Percentiles rank a stretch among this genome's conserved stretches.
phyloP scores from a whole-genome alignment of 2,888 invertebrate genomes.

The Pyrochroa serraticornis region DNA sequence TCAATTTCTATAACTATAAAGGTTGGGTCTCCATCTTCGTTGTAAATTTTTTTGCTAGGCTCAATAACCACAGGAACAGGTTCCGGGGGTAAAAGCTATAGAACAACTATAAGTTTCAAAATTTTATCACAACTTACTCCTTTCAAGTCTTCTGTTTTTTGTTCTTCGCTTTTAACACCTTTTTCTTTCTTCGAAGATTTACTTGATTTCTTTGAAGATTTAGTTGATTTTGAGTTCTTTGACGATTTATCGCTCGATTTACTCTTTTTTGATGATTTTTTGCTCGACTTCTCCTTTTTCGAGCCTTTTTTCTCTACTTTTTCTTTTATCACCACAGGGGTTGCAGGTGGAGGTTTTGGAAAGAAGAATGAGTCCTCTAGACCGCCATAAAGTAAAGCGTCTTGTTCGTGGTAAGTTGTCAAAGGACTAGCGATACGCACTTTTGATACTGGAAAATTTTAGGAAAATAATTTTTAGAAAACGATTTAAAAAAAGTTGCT shows the following conservation, averaged over 20 bases:
- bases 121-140: conserved; percentile 4
- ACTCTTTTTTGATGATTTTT: conserved; percentile 25
- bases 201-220: too few species aligned
- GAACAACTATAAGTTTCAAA: conserved; percentile 1
- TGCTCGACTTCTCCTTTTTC: conserved; percentile 2
- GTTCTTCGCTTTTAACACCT: conserved; percentile 12
- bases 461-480: too few species aligned
- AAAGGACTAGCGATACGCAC: conserved; percentile 48
- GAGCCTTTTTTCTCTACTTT: conserved; percentile 13
- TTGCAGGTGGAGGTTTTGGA: conserved; percentile 37
- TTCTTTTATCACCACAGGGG: conserved; percentile 7
- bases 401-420: conserved; percentile 46
- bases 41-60: conserved; percentile 47
- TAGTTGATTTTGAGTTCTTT: conserved; percentile 27
- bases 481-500: too few species aligned
- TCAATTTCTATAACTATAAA: conserved; percentile 55
- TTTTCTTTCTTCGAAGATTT: conserved; percentile 25
- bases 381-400: conserved; percentile 47
- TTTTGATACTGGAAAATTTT: conserved; percentile 48
- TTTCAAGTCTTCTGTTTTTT: conserved; percentile 13
- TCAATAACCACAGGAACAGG: conserved; percentile 43
- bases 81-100: conserved; percentile 20
- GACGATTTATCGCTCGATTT: conserved; percentile 19
- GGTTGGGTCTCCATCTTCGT: conserved; percentile 49
- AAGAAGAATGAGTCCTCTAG: conserved; percentile 50